Conservation (phyloP, 2,797 vertebrate genomes). For the Remorina albescens region DNA sequence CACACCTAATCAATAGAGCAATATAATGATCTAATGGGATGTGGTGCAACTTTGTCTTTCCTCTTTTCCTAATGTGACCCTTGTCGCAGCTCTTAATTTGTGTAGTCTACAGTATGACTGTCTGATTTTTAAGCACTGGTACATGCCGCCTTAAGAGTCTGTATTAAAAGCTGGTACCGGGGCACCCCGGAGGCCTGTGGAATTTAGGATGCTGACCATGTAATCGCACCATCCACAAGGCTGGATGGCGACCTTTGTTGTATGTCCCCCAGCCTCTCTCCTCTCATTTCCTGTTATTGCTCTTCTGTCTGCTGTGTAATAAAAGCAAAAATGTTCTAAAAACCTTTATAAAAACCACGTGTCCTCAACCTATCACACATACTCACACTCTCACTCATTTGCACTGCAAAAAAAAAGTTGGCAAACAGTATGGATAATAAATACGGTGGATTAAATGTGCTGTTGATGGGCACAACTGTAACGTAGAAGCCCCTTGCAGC, state of each 20-base stretch:
- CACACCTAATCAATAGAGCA: conserved; percentile 21
- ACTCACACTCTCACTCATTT: not conserved
- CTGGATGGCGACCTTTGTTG: conserved; percentile 12
- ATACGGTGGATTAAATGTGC: no score
- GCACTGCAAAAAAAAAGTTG: not conserved
- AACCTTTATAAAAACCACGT: not conserved
- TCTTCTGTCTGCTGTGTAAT: conserved; percentile 18
- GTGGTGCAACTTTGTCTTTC: not conserved
- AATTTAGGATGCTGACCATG: conserved; percentile 17
- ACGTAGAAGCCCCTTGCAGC: no score
- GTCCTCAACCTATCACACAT: not conserved
- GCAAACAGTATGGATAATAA: no score
- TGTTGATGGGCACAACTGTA: not conserved
- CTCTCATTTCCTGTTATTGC: conserved; percentile 35
- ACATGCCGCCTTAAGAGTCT: not conserved
- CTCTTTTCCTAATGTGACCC: not conserved
- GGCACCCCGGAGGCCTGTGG: conserved; percentile 4
- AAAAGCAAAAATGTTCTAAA: conserved; percentile 2
- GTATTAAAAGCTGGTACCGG: not conserved
- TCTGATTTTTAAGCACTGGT: conserved; percentile 41
- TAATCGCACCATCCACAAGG: not conserved
- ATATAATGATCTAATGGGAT: not conserved
- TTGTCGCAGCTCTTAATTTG: not conserved
- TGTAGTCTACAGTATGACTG: conserved; percentile 2
- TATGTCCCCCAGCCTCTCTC: not conserved